Evolutionary conservation across 2,888 invertebrate species (phyloP).

Genomic region (Hyalella azteca): DNA sequence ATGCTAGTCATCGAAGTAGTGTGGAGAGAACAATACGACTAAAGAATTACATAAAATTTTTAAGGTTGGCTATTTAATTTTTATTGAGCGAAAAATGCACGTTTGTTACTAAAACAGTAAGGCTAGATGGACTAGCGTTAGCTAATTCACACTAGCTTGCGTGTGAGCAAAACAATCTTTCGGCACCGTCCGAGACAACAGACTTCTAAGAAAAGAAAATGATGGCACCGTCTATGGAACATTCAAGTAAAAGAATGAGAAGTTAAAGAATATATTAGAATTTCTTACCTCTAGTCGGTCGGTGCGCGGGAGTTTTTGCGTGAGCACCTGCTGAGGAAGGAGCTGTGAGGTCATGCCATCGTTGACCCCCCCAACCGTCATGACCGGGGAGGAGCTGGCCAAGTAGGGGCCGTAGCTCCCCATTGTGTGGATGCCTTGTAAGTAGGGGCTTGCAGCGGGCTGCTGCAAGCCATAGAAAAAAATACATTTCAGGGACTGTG

Average conservation of each 20-base stretch:
- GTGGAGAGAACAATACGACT: no score
- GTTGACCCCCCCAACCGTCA: conserved; percentile 45
- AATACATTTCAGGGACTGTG: no score
- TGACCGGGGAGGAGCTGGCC: conserved; percentile 53
- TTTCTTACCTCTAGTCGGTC: conserved; percentile 57
- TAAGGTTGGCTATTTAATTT: no score
- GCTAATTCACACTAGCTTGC: no score
- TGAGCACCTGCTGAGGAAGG: conserved; percentile 51
- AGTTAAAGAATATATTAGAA: no score
- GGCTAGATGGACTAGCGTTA: no score
- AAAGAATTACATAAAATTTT: no score
- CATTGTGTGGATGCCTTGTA: conserved; percentile 52
- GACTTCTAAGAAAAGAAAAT: not conserved
- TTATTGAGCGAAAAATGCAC: no score
- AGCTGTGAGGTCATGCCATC: conserved; percentile 51
- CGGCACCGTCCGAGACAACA: no score
- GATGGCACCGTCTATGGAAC: not conserved
- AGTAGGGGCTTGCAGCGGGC: conserved; percentile 54
- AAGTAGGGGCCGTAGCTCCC: conserved; percentile 57
- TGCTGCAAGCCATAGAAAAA: conserved; percentile 38
- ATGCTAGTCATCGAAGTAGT: no score
- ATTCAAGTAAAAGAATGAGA: not conserved
- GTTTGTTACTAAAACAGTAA: no score
- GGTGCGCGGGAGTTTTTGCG: conserved; percentile 57
- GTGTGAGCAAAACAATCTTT: no score